phyloP scores from a whole-genome alignment of 2,797 vertebrate genomes.

The Carduelis carduelis region DNA sequence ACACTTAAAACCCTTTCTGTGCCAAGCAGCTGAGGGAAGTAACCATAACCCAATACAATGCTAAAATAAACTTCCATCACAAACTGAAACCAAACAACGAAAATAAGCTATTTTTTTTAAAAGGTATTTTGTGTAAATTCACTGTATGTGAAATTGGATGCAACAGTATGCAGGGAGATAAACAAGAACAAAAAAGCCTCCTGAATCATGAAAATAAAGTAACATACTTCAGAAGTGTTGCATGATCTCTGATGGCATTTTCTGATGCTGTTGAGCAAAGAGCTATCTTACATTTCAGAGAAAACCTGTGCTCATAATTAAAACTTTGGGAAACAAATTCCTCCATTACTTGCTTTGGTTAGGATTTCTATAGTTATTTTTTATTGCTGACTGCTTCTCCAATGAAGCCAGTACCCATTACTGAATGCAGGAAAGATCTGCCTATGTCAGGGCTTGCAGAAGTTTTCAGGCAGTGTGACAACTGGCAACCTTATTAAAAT shows the following conservation, averaged over 20 bases:
- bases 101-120: background rate
- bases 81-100: background rate
- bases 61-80: background rate
- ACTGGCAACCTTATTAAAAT: background rate
- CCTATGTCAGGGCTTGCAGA: background rate
- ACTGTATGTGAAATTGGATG: background rate
- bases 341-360: background rate
- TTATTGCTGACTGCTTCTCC: background rate
- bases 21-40: background rate
- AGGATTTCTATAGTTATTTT: background rate
- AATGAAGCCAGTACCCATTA: background rate
- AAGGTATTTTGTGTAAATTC: background rate
- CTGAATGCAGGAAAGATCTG: background rate
- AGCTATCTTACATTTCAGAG: background rate
- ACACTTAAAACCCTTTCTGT: background rate
- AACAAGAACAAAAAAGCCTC: background rate
- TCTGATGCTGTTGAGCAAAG: background rate
- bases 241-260: background rate
- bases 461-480: background rate
- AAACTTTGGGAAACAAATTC: background rate
- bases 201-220: background rate
- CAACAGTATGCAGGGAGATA: background rate
- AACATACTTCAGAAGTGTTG: background rate
- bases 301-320: background rate
- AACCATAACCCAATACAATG: rapidly evolving